These are phyloP conservation scores for Anolis sagrei DNA, from an alignment of 2,113 vertebrate genomes.

Conservation along the genomic window DNA sequence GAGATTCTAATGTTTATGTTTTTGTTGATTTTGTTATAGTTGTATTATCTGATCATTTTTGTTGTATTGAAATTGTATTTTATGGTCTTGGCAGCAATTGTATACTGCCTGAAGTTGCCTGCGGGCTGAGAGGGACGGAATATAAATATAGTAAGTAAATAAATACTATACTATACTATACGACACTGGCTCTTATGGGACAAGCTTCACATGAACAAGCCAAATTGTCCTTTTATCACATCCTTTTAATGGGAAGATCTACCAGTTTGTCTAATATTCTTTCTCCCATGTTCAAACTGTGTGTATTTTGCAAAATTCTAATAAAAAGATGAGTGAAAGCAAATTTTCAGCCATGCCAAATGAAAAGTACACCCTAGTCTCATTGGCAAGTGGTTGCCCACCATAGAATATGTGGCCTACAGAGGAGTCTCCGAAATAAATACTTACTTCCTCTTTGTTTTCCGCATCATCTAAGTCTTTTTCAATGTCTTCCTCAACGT, in stretches of 20 bases:
- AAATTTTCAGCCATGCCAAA: not conserved
- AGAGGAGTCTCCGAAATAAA: constrained; percentile 6
- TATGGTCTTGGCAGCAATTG: too few relatives aligned
- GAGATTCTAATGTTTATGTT: too few relatives aligned
- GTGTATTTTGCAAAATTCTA: not conserved
- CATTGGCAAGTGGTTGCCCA: not conserved
- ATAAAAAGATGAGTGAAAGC: not conserved
- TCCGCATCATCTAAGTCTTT: constrained; percentile 71
- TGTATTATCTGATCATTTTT: too few relatives aligned
- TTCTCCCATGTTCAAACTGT: not conserved
- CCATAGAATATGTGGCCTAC: not conserved
- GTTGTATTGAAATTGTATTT: too few relatives aligned
- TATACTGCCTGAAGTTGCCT: too few relatives aligned
- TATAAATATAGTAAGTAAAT: too few relatives aligned
- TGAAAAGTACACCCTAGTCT: not conserved
- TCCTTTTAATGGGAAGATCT: not conserved
- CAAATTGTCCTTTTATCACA: not conserved
- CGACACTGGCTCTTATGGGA: not conserved
- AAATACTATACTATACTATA: too few relatives aligned
- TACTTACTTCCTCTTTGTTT: constrained; percentile 80
- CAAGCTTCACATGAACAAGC: not conserved
- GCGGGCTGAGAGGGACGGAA: too few relatives aligned
- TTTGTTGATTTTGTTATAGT: too few relatives aligned
- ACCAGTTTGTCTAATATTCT: not conserved
- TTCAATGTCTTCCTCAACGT: constrained; percentile 77